Conservation (phyloP, 1,140 invertebrate species). For the fruit fly (Drosophila melanogaster) region Release_6_plus_ISO1_MT NT_037436.4:19215001-19215500, state of each 20-base stretch:
- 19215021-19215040: background rate
- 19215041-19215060: too few species aligned
- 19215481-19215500: conserved; percentile 81
- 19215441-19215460: conserved; percentile 63
- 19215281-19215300: conserved; percentile 8
- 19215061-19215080: background rate
- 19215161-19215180: conserved; percentile 36
- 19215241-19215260: conserved; percentile 38
- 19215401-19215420: conserved; percentile 32
- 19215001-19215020: background rate
- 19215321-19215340: conserved; percentile 60
- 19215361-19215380: conserved; percentile 28
- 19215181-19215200: conserved; percentile 28
- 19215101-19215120: conserved; percentile 2
- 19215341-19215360: conserved; percentile 65
- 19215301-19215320: conserved; percentile 17
- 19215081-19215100: background rate
- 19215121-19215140: conserved; percentile 10
- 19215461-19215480: conserved; percentile 82
- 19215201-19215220: conserved; percentile 44
- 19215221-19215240: conserved; percentile 36
- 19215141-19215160: background rate
- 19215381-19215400: conserved; percentile 70
- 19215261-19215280: conserved; percentile 16
- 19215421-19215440: conserved; percentile 13